These are phyloP conservation scores for Scomber japonicus DNA, from an alignment of 2,113 vertebrate genomes.

Conservation along the genomic window DNA sequence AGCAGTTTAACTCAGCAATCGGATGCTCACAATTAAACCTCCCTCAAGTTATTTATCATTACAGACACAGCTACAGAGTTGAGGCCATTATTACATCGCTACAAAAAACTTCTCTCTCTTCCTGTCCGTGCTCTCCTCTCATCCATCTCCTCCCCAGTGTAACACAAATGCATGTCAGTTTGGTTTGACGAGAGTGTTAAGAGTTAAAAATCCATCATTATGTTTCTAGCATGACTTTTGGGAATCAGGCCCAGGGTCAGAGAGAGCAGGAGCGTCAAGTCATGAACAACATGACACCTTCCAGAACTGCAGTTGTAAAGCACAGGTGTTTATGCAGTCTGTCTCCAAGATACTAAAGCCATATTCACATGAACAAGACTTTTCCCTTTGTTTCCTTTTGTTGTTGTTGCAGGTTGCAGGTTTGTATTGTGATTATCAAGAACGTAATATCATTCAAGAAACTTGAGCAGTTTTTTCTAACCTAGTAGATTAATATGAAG, in stretches of 20 bases:
- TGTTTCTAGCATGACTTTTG: conserved; percentile 11
- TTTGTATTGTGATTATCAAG: neutral
- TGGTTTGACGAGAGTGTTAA: conserved; percentile 9
- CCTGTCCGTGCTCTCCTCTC: neutral
- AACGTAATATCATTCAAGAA: no score
- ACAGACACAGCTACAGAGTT: conserved; percentile 11
- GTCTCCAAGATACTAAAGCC: neutral
- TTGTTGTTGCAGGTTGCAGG: neutral
- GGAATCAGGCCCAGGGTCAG: conserved; percentile 21
- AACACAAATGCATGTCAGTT: neutral
- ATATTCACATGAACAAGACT: no score
- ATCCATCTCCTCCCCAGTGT: neutral
- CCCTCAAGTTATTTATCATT: conserved; percentile 33
- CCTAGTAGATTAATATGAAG: no score
- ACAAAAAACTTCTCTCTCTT: neutral
- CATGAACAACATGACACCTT: neutral
- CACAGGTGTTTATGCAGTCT: neutral
- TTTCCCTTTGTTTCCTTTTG: no score
- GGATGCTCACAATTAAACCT: conserved; percentile 33
- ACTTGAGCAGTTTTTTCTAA: no score
- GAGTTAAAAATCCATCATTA: conserved; percentile 10
- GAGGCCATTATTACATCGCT: neutral
- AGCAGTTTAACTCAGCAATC: conserved; percentile 31
- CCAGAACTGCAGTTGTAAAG: neutral
- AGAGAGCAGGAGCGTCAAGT: neutral